Percentiles rank a stretch among this genome's conserved stretches.
Conservation (phyloP, 2,113 vertebrate genomes). For the Datnioides undecimradiatus region DNA sequence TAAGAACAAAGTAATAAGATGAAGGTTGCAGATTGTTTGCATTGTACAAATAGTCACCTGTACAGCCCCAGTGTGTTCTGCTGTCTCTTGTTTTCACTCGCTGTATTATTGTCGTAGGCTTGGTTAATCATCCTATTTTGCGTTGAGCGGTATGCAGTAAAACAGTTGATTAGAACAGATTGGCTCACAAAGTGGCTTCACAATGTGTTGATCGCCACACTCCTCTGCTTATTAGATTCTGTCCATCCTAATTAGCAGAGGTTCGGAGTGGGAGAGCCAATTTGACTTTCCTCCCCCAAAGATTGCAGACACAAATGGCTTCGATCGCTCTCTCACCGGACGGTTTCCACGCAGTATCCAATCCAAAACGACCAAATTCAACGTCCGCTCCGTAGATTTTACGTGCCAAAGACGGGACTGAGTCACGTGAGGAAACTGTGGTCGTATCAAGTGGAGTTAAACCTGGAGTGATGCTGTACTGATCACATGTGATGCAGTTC, state of each 20-base stretch:
- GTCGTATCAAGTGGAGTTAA: constrained; percentile 20
- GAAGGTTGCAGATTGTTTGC: neutral
- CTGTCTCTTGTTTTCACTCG: constrained; percentile 17
- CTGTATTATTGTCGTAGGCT: neutral
- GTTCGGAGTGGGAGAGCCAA: neutral
- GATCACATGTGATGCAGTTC: constrained; percentile 34
- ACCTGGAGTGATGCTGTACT: constrained; percentile 24
- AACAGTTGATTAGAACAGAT: constrained; percentile 50
- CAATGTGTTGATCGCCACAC: constrained; percentile 21
- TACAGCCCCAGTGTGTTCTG: neutral
- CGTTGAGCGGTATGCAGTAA: neutral
- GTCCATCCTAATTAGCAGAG: constrained; percentile 47
- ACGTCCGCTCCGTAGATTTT: neutral
- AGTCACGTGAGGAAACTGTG: neutral
- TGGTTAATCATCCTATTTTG: constrained; percentile 21
- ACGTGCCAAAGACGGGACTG: constrained; percentile 58
- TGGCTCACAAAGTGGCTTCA: constrained; percentile 51
- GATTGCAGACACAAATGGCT: neutral
- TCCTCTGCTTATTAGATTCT: constrained; percentile 47
- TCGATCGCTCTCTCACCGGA: neutral
- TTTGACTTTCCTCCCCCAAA: neutral
- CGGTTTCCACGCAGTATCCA: neutral
- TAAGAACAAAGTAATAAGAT: neutral
- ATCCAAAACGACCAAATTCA: neutral
- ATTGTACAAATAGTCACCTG: neutral